These are phyloP conservation scores for Cheilosia vernalis DNA, from an alignment of 2,888 invertebrate species.

Conservation along the genomic window DNA sequence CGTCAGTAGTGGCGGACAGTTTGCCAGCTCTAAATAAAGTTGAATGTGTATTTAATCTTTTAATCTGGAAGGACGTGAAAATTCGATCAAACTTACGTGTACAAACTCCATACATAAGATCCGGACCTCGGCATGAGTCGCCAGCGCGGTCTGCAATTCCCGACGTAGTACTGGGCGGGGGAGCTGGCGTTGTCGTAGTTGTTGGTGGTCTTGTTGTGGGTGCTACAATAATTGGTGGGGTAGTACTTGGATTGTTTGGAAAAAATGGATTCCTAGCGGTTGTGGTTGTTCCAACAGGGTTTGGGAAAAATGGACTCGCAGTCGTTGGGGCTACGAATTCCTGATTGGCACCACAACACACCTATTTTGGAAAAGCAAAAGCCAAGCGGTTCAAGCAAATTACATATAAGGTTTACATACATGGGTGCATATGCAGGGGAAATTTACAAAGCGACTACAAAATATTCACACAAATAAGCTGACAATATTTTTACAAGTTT, in stretches of 20 bases:
- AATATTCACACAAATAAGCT: neutral
- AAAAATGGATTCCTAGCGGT: constrained; percentile 20
- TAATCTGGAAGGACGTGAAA: neutral
- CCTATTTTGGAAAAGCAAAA: constrained; percentile 75
- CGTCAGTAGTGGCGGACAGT: constrained; percentile 77
- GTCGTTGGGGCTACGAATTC: constrained; percentile 32
- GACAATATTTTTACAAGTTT: neutral
- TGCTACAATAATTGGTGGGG: constrained; percentile 39
- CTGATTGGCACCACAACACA: constrained; percentile 78
- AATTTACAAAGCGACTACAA: constrained; percentile 30
- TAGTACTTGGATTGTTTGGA: constrained; percentile 28
- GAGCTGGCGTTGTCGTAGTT: constrained; percentile 48
- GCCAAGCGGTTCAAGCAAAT: constrained; percentile 39
- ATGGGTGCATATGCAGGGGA: constrained; percentile 27
- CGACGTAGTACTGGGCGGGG: constrained; percentile 65
- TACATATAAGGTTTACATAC: neutral
- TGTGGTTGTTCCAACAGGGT: constrained; percentile 44
- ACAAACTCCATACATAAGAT: constrained; percentile 78
- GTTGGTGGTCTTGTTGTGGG: constrained; percentile 12
- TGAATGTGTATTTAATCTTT: neutral
- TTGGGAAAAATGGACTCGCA: constrained; percentile 11
- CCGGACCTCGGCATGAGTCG: constrained; percentile 77
- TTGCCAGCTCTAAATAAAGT: constrained; percentile 76
- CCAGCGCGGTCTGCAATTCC: constrained; percentile 62
- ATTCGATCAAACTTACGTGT: constrained; percentile 76